Evolutionary conservation across 92 coral and sea anemone genomes (phyloP), one percentile per base, ranked within the genome.

Genomic region (Phenganax stokvisi): DNA sequence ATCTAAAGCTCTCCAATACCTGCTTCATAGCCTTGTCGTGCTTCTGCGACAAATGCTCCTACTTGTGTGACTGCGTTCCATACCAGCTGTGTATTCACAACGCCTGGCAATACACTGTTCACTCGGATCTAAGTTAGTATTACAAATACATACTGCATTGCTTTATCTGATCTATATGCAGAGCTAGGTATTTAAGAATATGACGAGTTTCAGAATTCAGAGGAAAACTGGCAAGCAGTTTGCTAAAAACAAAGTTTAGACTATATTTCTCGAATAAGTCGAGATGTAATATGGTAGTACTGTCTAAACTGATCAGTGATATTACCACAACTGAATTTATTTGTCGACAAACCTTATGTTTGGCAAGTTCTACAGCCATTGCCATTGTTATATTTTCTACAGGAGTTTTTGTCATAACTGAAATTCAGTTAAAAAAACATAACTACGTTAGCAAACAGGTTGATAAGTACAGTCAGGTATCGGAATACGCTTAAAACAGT

Each of bases 311-410:
- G 5, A 37, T 5, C 47, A 37, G 47, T 37, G 47, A 37, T 37
- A 37, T 37, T 20, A 20, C 25, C 25, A 20, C 25, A 20, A 20
- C 25, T 20, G 25, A 20, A 20, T 20, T 20, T 20, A 20, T 20
- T 20, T 20, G 25, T 20, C 25, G 25, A 20, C 71, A 27, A 30
- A 77, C 81, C 81, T 77, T 58, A 53, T 77, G 71, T 59, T 70
- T 70, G 30, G 81, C 81, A 37, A 77, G 81, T 51, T 77, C 81
- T 37, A 62, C 71, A 10, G 81, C 71, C 54, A 77, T 3, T 13
- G 72, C 8, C 71, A 8, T 77, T 6, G 81, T 77, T 0, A 59
- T 12, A 47, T 30, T 60, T 44, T 77, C 81, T 28, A 77, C 47
- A 0, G 81, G 58, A 77, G 71, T 47, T 77, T 77, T 77, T 6